These are phyloP conservation scores for Aphis gossypii DNA, from an alignment of 1,140 invertebrate genomes.

Conservation along the genomic window DNA sequence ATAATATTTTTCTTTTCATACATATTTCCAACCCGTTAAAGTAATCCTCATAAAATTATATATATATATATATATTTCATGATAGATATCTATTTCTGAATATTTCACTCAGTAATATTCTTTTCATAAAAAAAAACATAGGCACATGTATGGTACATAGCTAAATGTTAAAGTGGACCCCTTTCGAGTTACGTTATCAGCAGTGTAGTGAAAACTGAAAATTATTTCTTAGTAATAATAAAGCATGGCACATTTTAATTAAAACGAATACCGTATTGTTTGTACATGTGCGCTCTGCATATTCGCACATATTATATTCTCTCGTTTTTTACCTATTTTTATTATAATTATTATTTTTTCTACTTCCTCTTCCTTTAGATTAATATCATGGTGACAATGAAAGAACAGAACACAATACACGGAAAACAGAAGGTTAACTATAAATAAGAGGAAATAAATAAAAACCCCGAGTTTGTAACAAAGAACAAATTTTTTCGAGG, in stretches of 20 bases:
- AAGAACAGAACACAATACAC: neutral
- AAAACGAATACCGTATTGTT: constrained; percentile 28
- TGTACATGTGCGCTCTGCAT: neutral
- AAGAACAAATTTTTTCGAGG: neutral
- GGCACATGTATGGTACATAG: neutral
- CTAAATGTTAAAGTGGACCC: neutral
- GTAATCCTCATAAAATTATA: neutral
- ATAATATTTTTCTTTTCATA: neutral
- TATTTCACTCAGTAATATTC: neutral
- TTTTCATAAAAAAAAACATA: neutral
- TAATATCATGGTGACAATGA: constrained; percentile 23
- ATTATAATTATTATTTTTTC: constrained; percentile 38
- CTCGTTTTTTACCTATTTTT: constrained; percentile 13
- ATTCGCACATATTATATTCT: neutral
- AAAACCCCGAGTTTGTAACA: neutral
- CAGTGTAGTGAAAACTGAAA: constrained; percentile 2
- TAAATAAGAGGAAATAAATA: constrained; percentile 20
- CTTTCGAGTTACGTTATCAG: constrained; percentile 7
- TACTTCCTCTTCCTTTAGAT: constrained; percentile 22
- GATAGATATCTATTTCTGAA: neutral
- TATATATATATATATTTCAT: neutral
- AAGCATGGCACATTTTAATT: constrained; percentile 26
- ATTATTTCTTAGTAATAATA: constrained; percentile 2
- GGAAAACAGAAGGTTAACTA: constrained; percentile 34
- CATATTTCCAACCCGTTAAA: neutral